phyloP scores from a whole-genome alignment of 2,888 invertebrate genomes.

The Aphidoletes aphidimyza region DNA sequence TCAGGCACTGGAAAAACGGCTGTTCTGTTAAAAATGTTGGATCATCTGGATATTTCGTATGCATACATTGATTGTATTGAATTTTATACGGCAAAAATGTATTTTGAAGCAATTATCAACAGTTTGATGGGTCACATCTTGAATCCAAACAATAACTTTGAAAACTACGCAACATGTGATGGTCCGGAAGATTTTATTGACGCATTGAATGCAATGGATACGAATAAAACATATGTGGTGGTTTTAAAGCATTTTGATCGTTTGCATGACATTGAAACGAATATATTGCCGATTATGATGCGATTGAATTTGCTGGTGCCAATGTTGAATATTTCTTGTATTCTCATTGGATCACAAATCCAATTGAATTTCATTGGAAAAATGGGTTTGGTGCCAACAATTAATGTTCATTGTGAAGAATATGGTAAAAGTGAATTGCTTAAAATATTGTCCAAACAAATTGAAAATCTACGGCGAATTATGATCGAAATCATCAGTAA shows the following conservation, averaged over 20 bases:
- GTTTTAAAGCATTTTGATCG: constrained; percentile 86
- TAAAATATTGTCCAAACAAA: constrained; percentile 66
- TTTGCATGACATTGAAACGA: constrained; percentile 78
- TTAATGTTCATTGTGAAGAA: constrained; percentile 81
- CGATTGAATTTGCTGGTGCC: constrained; percentile 62
- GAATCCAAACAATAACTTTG: constrained; percentile 64
- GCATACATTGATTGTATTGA: constrained; percentile 83
- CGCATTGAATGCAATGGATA: constrained; percentile 64
- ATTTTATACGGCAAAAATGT: constrained; percentile 79
- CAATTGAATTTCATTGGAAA: neutral
- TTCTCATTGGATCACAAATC: constrained; percentile 9
- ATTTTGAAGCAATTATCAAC: constrained; percentile 80
- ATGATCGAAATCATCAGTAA: neutral
- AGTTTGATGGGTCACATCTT: constrained; percentile 68
- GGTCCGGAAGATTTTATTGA: constrained; percentile 75
- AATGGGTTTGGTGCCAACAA: constrained; percentile 58
- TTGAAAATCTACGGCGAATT: neutral
- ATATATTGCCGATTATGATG: constrained; percentile 78
- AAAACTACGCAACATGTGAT: constrained; percentile 70
- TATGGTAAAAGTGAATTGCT: constrained; percentile 78
- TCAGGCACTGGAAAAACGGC: constrained; percentile 86
- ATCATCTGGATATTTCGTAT: constrained; percentile 68
- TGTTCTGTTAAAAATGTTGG: constrained; percentile 70
- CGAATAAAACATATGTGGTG: constrained; percentile 70
- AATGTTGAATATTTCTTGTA: neutral